These are phyloP conservation scores for Nothobranchius furzeri DNA, from an alignment of 2,113 vertebrate genomes.

Conservation along the genomic window DNA sequence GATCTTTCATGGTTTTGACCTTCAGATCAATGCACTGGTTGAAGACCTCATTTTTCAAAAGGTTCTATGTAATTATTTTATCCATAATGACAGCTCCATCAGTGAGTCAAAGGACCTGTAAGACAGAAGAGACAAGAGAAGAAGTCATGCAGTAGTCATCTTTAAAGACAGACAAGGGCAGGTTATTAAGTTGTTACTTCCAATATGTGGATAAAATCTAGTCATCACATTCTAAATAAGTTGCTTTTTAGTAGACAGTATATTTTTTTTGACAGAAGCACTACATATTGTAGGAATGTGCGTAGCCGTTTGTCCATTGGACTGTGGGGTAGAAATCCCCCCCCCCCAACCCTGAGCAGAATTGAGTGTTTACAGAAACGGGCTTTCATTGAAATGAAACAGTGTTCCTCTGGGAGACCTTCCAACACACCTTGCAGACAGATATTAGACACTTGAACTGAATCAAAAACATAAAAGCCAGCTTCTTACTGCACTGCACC, in stretches of 20 bases:
- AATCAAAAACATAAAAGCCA: background rate
- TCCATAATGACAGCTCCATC: slow-evolving; percentile 35
- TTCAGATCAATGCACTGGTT: slow-evolving; percentile 49
- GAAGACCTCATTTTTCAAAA: slow-evolving; percentile 53
- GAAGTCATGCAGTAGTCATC: slow-evolving; percentile 6
- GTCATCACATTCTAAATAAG: background rate
- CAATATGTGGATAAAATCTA: background rate
- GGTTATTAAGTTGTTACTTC: background rate
- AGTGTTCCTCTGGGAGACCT: background rate
- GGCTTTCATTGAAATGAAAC: background rate
- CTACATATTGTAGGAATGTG: no score
- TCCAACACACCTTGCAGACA: background rate
- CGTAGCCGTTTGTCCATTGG: no score
- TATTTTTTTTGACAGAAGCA: no score
- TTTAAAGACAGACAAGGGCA: background rate
- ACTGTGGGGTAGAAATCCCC: no score
- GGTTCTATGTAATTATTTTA: slow-evolving; percentile 31
- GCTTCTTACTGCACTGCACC: no score
- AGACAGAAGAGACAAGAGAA: slow-evolving; percentile 37
- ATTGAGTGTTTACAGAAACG: background rate
- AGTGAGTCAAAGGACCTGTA: slow-evolving; percentile 53
- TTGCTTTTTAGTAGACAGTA: background rate
- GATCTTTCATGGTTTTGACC: slow-evolving; percentile 39
- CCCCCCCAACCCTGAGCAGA: no score
- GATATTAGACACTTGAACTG: background rate